Evolutionary conservation across 2,797 vertebrate species (phyloP).

Genomic region (Arrhamphus sclerolepis): DNA sequence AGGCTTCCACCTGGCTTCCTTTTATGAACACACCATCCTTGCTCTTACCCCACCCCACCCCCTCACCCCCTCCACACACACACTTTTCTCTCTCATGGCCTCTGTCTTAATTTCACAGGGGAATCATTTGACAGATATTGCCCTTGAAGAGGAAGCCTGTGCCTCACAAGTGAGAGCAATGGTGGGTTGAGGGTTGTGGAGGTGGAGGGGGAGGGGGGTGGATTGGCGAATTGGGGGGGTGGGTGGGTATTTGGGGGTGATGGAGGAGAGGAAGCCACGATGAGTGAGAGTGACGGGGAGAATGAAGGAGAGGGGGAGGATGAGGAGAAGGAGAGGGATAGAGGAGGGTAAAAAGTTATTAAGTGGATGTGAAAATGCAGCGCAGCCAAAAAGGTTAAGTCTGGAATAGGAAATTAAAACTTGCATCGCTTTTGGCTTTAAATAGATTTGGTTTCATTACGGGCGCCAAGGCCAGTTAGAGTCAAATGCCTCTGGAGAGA

Average conservation of each 20-base stretch:
- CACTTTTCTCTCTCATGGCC: constrained; percentile 68
- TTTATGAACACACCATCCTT: constrained; percentile 24
- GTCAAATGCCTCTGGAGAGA: constrained; percentile 80
- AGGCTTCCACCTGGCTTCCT: constrained; percentile 50
- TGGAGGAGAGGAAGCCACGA: constrained; percentile 59
- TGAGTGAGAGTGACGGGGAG: constrained; percentile 65
- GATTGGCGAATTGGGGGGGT: constrained; percentile 9
- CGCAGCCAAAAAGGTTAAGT: constrained; percentile 84
- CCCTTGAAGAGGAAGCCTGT: constrained; percentile 80
- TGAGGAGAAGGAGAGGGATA: constrained; percentile 14
- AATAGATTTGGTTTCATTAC: constrained; percentile 86
- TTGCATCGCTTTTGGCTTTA: constrained; percentile 85
- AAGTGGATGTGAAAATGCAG: constrained; percentile 84
- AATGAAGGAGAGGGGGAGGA: constrained; percentile 19
- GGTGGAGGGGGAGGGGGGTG: constrained; percentile 17
- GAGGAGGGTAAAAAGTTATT: constrained; percentile 80
- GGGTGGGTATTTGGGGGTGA: constrained; percentile 35
- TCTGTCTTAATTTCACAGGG: constrained; percentile 82
- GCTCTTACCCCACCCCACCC: constrained; percentile 2
- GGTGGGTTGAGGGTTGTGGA: constrained; percentile 39
- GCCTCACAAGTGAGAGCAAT: constrained; percentile 71
- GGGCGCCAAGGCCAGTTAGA: constrained; percentile 84
- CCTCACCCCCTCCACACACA: neutral
- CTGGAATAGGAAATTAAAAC: constrained; percentile 86
- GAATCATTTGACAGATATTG: constrained; percentile 83